These are phyloP conservation scores for Lasioglossum malachurum DNA, from an alignment of 2,888 invertebrate species.

Conservation along the genomic window DNA sequence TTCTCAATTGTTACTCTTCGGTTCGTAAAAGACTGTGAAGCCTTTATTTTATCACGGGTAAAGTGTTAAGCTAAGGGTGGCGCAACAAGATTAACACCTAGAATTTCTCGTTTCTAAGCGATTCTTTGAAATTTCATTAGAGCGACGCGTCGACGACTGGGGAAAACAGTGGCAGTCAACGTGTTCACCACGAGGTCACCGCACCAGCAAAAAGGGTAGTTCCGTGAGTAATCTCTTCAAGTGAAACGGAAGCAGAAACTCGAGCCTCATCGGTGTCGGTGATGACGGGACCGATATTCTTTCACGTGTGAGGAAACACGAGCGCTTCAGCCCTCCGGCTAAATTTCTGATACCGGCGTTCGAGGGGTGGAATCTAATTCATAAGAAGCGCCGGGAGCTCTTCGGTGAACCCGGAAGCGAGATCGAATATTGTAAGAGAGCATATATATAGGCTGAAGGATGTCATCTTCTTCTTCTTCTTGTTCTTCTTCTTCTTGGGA, in stretches of 20 bases:
- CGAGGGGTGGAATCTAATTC: not conserved
- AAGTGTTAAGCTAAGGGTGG: not conserved
- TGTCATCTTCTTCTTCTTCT: not conserved
- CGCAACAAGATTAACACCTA: not conserved
- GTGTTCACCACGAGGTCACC: not conserved
- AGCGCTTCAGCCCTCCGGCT: not conserved
- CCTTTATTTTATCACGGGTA: not conserved
- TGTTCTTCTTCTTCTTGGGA: not conserved
- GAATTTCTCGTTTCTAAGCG: not conserved
- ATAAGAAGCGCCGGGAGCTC: not conserved
- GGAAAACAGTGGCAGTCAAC: not conserved
- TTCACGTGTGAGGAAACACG: slow-evolving; percentile 20
- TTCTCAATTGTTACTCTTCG: not conserved
- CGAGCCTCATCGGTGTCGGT: not conserved
- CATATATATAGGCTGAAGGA: not conserved
- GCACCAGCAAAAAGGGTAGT: not conserved
- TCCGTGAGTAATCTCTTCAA: not conserved
- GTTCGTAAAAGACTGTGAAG: not conserved
- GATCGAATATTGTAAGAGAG: not conserved
- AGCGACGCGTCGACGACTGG: not conserved
- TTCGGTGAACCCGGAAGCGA: not conserved
- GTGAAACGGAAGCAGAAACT: slow-evolving; percentile 20
- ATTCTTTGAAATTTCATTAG: slow-evolving; percentile 6
- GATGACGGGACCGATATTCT: slow-evolving; percentile 16
- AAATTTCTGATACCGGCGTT: not conserved